These are phyloP conservation scores for Meloe dianella DNA, from an alignment of 2,888 invertebrate species.

Conservation along the genomic window DNA sequence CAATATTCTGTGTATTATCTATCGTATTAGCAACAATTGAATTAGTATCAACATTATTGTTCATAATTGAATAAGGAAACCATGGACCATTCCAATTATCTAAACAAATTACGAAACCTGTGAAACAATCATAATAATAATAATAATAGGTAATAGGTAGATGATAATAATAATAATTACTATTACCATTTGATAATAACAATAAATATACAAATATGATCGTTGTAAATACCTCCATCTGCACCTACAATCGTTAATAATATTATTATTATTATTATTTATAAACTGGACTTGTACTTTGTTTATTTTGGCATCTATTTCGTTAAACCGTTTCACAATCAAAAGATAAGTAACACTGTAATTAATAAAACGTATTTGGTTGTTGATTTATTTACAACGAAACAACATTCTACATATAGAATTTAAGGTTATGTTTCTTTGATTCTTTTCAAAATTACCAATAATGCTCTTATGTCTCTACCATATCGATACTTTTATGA, in stretches of 20 bases:
- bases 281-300: neutral
- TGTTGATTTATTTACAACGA: too few relatives aligned
- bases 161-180: neutral
- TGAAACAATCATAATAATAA: neutral
- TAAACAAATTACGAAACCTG: neutral
- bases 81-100: neutral
- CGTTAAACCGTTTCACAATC: too few relatives aligned
- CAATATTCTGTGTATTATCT: neutral
- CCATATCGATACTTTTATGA: too few relatives aligned
- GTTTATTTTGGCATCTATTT: too few relatives aligned
- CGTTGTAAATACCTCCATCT: neutral
- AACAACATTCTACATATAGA: too few relatives aligned
- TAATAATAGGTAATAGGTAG: neutral
- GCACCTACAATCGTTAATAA: neutral
- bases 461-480: too few relatives aligned
- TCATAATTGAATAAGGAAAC: neutral
- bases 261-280: neutral
- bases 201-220: neutral
- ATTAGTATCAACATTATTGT: neutral
- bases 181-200: neutral
- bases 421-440: neutral
- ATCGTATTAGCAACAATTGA: neutral
- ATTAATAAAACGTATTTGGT: too few relatives aligned
- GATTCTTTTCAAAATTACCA: too few relatives aligned
- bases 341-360: too few relatives aligned